Evolutionary conservation across 2,113 vertebrate genomes (phyloP).

Genomic region (Carassius gibelio): DNA sequence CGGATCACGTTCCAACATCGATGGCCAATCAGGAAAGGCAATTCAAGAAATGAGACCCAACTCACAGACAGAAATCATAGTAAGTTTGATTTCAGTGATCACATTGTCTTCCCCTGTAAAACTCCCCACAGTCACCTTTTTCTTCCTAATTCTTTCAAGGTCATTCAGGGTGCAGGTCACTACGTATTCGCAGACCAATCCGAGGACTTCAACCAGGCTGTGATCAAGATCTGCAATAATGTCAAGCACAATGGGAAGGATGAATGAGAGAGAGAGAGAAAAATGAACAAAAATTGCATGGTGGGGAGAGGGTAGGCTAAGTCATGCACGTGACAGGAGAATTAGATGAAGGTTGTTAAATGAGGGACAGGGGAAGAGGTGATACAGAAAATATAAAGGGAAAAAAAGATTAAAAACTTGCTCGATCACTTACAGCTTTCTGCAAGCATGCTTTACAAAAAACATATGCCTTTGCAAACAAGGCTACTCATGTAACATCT

Average conservation of each 20-base stretch:
- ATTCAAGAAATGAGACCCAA: constrained; percentile 83
- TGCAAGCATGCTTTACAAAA: neutral
- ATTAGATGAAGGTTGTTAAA: neutral
- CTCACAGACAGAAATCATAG: constrained; percentile 84
- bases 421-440: neutral
- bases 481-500: no score
- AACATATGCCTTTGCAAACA: no score
- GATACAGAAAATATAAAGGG: neutral
- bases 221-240: constrained; percentile 78
- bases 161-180: constrained; percentile 92
- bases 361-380: neutral
- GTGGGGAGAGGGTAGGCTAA: neutral
- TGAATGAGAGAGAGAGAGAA: neutral
- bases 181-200: constrained; percentile 95
- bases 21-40: constrained; percentile 86
- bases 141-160: constrained; percentile 68
- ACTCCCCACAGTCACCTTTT: neutral
- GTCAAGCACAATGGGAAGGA: neutral
- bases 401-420: neutral
- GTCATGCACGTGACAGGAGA: neutral
- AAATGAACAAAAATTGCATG: neutral
- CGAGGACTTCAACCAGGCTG: constrained; percentile 90
- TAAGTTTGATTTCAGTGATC: constrained; percentile 68
- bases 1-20: constrained; percentile 92
- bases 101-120: neutral